These are phyloP conservation scores for Philaethria dido DNA, from an alignment of 2,888 invertebrate genomes.

Conservation along the genomic window DNA sequence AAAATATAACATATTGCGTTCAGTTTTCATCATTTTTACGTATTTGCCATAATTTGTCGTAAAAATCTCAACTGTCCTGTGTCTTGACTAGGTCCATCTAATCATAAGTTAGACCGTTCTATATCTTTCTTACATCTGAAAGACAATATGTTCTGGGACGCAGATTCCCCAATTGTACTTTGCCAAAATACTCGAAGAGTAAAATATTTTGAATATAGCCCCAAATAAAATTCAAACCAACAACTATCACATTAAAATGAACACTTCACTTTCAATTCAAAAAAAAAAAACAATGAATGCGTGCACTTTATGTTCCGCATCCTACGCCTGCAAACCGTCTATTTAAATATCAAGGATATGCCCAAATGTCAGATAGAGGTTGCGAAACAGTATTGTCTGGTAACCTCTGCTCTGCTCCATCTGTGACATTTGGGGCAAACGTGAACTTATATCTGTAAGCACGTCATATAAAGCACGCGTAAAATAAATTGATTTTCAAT, in stretches of 20 bases:
- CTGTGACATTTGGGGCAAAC: constrained; percentile 45
- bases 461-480: constrained; percentile 40
- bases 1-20: too few relatives aligned
- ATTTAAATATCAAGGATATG: constrained; percentile 81
- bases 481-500: constrained; percentile 28
- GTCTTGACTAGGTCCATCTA: too few relatives aligned
- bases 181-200: too few relatives aligned
- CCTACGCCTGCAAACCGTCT: constrained; percentile 70
- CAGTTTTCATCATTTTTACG: neutral
- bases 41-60: neutral
- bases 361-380: constrained; percentile 73
- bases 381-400: constrained; percentile 71
- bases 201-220: neutral
- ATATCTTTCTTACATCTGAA: neutral
- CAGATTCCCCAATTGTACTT: too few relatives aligned
- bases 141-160: neutral
- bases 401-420: constrained; percentile 60
- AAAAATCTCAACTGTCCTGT: too few relatives aligned
- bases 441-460: constrained; percentile 48
- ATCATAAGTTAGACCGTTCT: neutral
- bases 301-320: constrained; percentile 59
- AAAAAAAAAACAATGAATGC: constrained; percentile 31
- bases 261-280: neutral
- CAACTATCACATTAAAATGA: too few relatives aligned
- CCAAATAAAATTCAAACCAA: too few relatives aligned